These are phyloP conservation scores for Cerastis rubricosa DNA, from an alignment of 2,888 invertebrate genomes.

Conservation along the genomic window DNA sequence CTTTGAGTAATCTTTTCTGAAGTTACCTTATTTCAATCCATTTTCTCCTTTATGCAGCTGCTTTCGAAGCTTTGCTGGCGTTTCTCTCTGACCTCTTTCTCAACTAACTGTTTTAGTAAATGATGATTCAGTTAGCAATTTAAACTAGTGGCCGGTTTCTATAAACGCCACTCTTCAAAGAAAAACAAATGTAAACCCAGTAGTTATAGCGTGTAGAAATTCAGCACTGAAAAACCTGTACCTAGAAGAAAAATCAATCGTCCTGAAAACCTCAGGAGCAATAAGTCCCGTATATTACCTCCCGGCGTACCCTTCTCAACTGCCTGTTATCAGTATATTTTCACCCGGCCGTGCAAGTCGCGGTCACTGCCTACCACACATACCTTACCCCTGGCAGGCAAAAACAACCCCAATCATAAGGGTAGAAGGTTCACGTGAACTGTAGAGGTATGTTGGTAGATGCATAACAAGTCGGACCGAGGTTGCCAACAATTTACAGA, in stretches of 20 bases:
- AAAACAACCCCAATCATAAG: constrained; percentile 29
- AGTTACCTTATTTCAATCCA: not conserved
- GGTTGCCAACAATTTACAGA: constrained; percentile 73
- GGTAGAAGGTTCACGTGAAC: constrained; percentile 32
- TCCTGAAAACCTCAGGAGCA: constrained; percentile 51
- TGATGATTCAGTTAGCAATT: not conserved
- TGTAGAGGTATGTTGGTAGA: constrained; percentile 56
- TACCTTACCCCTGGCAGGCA: constrained; percentile 30
- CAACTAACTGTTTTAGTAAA: not conserved
- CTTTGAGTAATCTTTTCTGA: not conserved
- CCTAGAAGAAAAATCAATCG: constrained; percentile 49
- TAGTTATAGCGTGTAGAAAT: constrained; percentile 17
- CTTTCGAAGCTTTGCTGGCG: not conserved
- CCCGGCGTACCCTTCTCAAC: constrained; percentile 63
- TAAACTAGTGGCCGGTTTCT: not conserved
- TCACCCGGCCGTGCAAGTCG: constrained; percentile 69
- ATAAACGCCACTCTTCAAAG: too few species aligned
- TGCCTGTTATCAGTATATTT: constrained; percentile 67
- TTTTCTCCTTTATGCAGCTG: not conserved
- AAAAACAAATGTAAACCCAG: not conserved
- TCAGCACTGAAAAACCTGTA: constrained; percentile 7
- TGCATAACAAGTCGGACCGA: constrained; percentile 73
- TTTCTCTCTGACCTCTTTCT: not conserved
- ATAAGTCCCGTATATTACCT: constrained; percentile 56
- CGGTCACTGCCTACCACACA: constrained; percentile 51